Percentiles rank a stretch among this genome's conserved stretches.
These are phyloP conservation scores for Micrasema longulum DNA, from an alignment of 1,140 invertebrate species.

Conservation along the genomic window DNA sequence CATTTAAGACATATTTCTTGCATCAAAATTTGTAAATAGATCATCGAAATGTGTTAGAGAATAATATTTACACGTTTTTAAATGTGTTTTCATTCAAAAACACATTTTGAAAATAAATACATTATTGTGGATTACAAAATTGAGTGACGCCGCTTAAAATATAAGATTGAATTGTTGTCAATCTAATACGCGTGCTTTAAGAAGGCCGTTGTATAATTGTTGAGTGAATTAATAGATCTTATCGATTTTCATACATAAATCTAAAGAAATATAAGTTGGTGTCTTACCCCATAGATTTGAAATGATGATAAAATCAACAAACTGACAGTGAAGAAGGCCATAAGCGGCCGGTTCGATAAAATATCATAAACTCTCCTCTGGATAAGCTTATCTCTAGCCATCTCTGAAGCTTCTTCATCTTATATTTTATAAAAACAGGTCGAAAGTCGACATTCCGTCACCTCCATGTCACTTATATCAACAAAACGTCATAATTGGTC, in stretches of 20 bases:
- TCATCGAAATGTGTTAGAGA: too few species aligned
- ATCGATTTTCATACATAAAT: too few species aligned
- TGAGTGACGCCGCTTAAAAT: too few species aligned
- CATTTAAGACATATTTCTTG: too few species aligned
- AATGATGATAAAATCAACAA: not conserved
- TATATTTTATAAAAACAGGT: constrained; percentile 6
- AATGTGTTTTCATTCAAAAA: too few species aligned
- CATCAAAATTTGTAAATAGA: too few species aligned
- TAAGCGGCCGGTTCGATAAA: constrained; percentile 30
- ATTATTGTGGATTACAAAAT: too few species aligned
- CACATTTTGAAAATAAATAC: too few species aligned
- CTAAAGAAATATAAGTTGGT: too few species aligned
- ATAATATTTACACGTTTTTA: too few species aligned
- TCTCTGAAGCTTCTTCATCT: constrained; percentile 32
- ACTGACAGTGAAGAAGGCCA: constrained; percentile 18
- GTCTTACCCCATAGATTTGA: constrained; percentile 25
- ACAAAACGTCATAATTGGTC: too few species aligned
- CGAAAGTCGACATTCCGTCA: not conserved
- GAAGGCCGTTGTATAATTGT: not conserved
- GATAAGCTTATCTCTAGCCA: constrained; percentile 36
- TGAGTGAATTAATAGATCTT: too few species aligned
- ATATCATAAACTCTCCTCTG: constrained; percentile 38
- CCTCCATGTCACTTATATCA: not conserved
- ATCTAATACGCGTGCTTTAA: not conserved
- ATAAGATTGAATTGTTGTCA: not conserved